Conservation (phyloP, 2,113 vertebrate genomes). For the Ictalurus punctatus region DNA sequence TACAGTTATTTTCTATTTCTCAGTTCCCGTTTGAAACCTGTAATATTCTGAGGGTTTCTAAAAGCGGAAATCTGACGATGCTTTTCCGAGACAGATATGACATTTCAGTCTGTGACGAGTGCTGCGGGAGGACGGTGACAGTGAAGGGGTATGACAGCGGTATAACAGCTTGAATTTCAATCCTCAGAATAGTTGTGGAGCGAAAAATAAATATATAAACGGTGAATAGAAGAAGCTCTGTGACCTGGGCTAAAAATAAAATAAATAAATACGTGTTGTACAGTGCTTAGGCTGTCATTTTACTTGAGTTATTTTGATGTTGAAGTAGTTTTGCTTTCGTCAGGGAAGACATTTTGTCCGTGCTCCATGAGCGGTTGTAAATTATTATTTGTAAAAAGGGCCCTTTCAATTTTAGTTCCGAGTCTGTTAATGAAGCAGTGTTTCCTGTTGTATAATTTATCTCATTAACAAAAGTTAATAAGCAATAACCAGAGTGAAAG, state of each 20-base stretch:
- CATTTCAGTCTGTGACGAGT: constrained; percentile 29
- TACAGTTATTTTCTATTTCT: neutral
- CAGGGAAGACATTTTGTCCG: neutral
- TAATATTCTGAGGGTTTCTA: neutral
- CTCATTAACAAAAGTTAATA: constrained; percentile 21
- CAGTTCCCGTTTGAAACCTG: neutral
- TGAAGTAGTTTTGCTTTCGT: neutral
- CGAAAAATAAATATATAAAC: neutral
- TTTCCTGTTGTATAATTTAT: constrained; percentile 13
- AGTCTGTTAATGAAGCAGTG: neutral
- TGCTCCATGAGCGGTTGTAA: neutral
- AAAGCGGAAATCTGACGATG: neutral
- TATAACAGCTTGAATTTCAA: constrained; percentile 24
- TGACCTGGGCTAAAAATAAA: neutral
- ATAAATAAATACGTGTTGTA: neutral
- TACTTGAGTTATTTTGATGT: neutral
- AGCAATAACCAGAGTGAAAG: constrained; percentile 2
- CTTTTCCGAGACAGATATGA: constrained; percentile 22
- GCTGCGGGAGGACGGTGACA: neutral
- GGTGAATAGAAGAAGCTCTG: neutral
- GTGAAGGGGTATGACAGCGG: neutral
- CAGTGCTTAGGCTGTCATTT: neutral
- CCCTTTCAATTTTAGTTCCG: neutral
- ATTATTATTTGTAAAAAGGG: neutral
- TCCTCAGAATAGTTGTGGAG: neutral